Evolutionary conservation across 2,888 invertebrate species (phyloP).

Genomic region (Ichneumoninae sp.): DNA sequence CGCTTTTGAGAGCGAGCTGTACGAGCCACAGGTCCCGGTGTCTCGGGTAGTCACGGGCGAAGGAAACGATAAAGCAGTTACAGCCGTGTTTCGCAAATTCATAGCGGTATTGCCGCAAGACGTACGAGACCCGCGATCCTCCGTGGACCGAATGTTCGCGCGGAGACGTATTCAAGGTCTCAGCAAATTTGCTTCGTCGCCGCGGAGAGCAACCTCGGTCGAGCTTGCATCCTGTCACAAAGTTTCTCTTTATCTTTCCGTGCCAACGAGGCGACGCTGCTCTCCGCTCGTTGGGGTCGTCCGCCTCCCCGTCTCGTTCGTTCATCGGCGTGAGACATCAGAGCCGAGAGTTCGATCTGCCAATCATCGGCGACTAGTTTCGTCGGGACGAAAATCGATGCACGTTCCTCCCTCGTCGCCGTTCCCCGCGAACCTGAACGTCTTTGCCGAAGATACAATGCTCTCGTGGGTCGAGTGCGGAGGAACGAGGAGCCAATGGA

Average conservation of each 20-base stretch:
- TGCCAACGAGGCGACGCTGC: conserved; percentile 69
- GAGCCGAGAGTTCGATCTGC: conserved; percentile 69
- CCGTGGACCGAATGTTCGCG: conserved; percentile 19
- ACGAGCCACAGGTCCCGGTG: too few relatives aligned
- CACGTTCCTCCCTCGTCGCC: conserved; percentile 30
- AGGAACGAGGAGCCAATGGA: conserved; percentile 60
- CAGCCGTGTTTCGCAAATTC: not conserved
- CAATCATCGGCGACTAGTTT: conserved; percentile 68
- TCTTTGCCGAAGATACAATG: conserved; percentile 27
- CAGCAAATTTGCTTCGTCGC: conserved; percentile 21
- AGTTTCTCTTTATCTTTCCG: conserved; percentile 78
- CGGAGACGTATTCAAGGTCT: conserved; percentile 42
- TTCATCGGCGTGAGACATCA: conserved; percentile 46
- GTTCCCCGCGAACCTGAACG: conserved; percentile 4
- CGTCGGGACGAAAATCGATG: conserved; percentile 32
- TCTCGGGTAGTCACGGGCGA: too few relatives aligned
- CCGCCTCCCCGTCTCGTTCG: conserved; percentile 5
- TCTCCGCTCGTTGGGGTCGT: conserved; percentile 23
- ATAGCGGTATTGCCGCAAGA: not conserved
- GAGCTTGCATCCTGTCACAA: conserved; percentile 75
- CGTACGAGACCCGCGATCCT: not conserved
- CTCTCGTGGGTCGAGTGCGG: conserved; percentile 11
- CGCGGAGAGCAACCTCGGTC: conserved; percentile 40
- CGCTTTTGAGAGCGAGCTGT: too few relatives aligned
- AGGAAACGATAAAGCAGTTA: too few relatives aligned